Conservation (phyloP, 2,888 invertebrate genomes). For the Synergus gifuensis region DNA sequence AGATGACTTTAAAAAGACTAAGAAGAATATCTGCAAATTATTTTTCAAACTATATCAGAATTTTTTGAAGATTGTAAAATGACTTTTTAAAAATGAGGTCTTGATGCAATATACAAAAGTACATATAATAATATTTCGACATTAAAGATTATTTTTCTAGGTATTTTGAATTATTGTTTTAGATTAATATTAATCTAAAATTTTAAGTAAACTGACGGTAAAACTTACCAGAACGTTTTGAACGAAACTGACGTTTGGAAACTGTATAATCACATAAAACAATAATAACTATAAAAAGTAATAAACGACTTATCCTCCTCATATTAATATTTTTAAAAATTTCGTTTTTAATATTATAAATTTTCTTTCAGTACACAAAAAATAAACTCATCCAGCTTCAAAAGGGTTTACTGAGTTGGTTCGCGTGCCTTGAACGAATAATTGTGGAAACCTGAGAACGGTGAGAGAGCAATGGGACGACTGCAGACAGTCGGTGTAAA, state of each 20-base stretch:
- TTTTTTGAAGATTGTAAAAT: too few relatives aligned
- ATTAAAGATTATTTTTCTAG: not conserved
- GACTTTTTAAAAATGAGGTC: too few relatives aligned
- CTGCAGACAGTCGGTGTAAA: constrained; percentile 59
- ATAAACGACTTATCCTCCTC: constrained; percentile 46
- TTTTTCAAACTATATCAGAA: too few relatives aligned
- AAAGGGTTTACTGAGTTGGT: constrained; percentile 13
- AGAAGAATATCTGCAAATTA: too few relatives aligned
- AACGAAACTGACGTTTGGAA: constrained; percentile 51
- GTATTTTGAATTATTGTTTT: not conserved
- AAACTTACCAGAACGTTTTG: constrained; percentile 61
- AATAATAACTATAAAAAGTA: constrained; percentile 54
- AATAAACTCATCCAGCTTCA: constrained; percentile 31
- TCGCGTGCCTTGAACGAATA: constrained; percentile 45
- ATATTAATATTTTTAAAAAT: constrained; percentile 49
- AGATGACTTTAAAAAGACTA: too few relatives aligned
- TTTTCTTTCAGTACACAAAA: constrained; percentile 29
- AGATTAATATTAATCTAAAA: not conserved
- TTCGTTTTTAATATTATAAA: constrained; percentile 45
- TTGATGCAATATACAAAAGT: too few relatives aligned
- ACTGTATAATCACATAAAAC: constrained; percentile 52
- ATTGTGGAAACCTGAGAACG: constrained; percentile 55
- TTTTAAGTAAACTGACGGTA: not conserved
- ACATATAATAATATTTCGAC: too few relatives aligned
- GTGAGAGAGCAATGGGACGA: constrained; percentile 55